Conservation (phyloP, 2,113 vertebrate species). For the Ochotona princeps region DNA sequence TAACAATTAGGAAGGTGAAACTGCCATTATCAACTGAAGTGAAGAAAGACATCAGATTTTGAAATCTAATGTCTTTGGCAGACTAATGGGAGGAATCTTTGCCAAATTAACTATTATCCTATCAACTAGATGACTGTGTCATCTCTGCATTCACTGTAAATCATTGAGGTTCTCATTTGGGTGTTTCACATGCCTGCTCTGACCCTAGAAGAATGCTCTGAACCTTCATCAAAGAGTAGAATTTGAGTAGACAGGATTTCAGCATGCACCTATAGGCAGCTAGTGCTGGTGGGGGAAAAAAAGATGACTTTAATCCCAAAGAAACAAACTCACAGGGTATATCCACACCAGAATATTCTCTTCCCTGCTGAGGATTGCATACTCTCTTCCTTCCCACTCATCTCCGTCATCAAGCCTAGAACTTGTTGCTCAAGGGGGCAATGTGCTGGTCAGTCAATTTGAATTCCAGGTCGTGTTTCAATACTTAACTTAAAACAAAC, state of each 20-base stretch:
- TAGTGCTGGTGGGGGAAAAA: neutral
- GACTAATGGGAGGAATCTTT: neutral
- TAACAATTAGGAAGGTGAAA: neutral
- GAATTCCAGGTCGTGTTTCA: neutral
- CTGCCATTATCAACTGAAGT: neutral
- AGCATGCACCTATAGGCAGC: neutral
- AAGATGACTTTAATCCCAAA: neutral
- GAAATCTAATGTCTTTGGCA: neutral
- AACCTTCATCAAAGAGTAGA: neutral
- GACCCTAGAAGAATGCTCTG: neutral
- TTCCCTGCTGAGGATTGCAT: neutral
- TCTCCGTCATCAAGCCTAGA: neutral
- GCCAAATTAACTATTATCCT: neutral
- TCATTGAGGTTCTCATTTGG: neutral
- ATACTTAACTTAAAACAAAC: neutral
- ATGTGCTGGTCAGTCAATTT: neutral
- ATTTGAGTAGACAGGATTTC: neutral
- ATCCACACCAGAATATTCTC: fast-evolving
- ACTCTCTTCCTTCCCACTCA: neutral
- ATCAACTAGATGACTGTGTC: neutral
- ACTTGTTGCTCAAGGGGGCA: neutral
- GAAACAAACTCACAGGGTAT: neutral
- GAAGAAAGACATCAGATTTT: neutral
- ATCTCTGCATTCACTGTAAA: neutral
- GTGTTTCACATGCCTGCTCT: neutral